phyloP scores from a whole-genome alignment of 1,140 invertebrate genomes.

The Mamestra configurata region DNA sequence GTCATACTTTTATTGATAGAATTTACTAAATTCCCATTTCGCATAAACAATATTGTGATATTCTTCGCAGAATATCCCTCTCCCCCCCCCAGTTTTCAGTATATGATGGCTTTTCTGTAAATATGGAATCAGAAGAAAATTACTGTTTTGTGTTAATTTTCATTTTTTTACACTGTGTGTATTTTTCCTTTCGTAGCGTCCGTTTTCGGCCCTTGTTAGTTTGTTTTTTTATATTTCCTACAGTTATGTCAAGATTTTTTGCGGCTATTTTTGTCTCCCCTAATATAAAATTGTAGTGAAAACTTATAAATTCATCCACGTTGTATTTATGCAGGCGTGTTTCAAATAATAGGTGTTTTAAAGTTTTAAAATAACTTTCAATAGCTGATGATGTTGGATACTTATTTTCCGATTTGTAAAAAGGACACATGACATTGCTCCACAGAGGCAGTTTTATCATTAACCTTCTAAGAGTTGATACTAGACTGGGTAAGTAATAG shows the following conservation, averaged over 20 bases:
- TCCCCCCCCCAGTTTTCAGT: conserved; percentile 10
- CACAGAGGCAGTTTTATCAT: conserved; percentile 12
- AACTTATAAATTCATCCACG: conserved; percentile 11
- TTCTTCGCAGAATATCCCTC: too few species aligned
- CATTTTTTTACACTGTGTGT: background rate
- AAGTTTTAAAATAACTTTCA: conserved; percentile 25
- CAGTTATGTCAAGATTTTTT: background rate
- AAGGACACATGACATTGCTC: conserved; percentile 28
- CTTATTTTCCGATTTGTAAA: conserved; percentile 14
- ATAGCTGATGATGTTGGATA: conserved; percentile 12
- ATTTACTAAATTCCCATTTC: too few species aligned
- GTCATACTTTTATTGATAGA: too few species aligned
- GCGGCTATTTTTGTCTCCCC: background rate
- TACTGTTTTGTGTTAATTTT: background rate
- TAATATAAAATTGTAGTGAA: conserved; percentile 10
- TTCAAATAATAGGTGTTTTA: conserved; percentile 26
- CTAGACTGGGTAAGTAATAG: too few species aligned
- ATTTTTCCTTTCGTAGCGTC: background rate
- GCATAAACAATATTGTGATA: too few species aligned
- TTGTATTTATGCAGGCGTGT: conserved; percentile 14
- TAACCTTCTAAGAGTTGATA: conserved; percentile 12
- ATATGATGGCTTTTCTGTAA: conserved; percentile 22
- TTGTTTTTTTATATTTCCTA: background rate
- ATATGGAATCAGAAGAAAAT: conserved; percentile 22
- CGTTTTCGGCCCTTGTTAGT: conserved; percentile 24